Base-by-base conservation (phyloP, 2,797 vertebrate genomes). In the Hipposideros larvatus region DNA sequence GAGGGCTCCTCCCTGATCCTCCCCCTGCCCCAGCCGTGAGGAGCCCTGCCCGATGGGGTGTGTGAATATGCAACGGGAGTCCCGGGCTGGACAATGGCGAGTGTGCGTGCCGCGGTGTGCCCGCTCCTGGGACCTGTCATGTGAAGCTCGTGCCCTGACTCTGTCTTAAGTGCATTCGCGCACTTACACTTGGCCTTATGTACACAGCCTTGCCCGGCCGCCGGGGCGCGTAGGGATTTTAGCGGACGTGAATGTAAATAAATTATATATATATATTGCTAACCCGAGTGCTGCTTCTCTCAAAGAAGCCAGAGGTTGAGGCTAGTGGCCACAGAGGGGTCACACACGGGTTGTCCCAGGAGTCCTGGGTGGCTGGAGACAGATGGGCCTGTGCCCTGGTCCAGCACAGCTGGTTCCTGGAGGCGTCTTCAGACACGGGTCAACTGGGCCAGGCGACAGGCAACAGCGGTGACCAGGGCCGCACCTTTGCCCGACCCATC, bases 201-300 rank as follows among this genome's bases (percentile, higher is more conserved):
- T 99, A 99, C 98, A 99, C 98, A 98, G 97, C 97, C 98, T 98
- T 98, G 98, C 97, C 98, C 97, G 97, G 98, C 98, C 98, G 98
- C 94, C 97, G 98, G 98, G 98, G 98, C 99, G 98, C 99, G 98
- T 99, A 99, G 99, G 99, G 99, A 99, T 99, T 99, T 99, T 99
- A 99, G 99, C 99, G 99, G 99, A 99, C 99, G 99, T 99, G 99
- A 99, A 99, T 99, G 99, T 99, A 99, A 99, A 99, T 99, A 99
- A 99, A 99, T 99, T 99, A 99, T 99, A 99, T 99, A 99, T 99
- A 98, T 98, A 98, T 98, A 98, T 98, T 98, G 98, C 97, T 98
- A 98, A 98, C 93, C 93, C 19, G 24, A 83, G 94, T 96, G 90
- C 82, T 53, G 2, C 92, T 94, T 97, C 91, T 96, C 80, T 98